phyloP scores from a whole-genome alignment of 2,113 vertebrate genomes.

The Callorhinus ursinus region DNA sequence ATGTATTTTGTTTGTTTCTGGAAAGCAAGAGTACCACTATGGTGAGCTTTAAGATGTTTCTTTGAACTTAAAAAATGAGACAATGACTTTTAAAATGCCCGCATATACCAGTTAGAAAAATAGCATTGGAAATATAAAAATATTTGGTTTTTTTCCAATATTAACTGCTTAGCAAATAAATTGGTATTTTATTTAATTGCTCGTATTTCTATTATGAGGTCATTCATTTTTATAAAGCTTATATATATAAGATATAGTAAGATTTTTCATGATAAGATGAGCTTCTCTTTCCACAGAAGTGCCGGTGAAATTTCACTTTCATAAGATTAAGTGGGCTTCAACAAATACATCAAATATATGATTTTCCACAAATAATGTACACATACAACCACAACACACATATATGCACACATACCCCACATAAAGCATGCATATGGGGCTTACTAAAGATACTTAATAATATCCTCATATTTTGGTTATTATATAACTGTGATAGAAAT shows the following conservation, averaged over 20 bases:
- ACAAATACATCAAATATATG: background rate
- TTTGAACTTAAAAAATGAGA: background rate
- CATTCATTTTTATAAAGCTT: background rate
- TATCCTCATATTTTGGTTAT: background rate
- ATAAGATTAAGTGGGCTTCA: background rate
- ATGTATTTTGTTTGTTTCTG: background rate
- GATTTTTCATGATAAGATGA: background rate
- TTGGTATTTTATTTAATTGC: background rate
- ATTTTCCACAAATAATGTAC: background rate
- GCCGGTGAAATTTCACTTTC: background rate
- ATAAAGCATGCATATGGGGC: rapidly evolving
- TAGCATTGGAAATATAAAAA: background rate
- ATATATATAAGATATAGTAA: background rate
- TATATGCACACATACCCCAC: background rate
- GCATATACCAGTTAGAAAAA: background rate
- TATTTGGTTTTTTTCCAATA: background rate
- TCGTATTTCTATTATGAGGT: background rate
- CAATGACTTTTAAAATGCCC: background rate
- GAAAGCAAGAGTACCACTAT: background rate
- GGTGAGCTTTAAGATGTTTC: background rate
- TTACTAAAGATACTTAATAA: background rate
- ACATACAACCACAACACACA: background rate
- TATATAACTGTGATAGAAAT: background rate
- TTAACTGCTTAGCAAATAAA: background rate
- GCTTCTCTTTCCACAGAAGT: background rate